Evolutionary conservation across 2,797 vertebrate genomes (phyloP).

Genomic region (Emydoidea blandingii): DNA sequence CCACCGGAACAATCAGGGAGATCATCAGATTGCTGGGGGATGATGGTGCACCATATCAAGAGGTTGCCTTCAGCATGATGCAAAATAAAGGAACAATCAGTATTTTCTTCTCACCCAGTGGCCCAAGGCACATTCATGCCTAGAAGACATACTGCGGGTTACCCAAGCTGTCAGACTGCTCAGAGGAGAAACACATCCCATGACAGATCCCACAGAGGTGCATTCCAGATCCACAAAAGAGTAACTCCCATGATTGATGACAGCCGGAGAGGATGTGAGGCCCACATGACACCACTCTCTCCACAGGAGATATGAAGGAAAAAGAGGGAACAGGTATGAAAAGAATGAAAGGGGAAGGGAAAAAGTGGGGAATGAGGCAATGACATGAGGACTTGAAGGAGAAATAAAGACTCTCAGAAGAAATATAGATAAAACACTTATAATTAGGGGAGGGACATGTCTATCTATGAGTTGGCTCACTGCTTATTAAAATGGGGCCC

Average conservation of each 20-base stretch:
- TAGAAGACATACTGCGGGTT: background rate
- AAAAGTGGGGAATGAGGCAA: background rate
- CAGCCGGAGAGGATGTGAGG: too few species aligned
- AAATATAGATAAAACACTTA: background rate
- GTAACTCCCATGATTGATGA: too few species aligned
- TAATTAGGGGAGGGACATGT: background rate
- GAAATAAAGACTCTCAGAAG: background rate
- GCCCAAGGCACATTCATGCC: background rate
- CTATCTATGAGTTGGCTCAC: background rate
- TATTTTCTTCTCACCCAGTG: accelerated
- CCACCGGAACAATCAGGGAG: too few species aligned
- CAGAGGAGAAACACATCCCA: too few species aligned
- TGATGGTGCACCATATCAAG: background rate
- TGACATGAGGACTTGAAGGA: background rate
- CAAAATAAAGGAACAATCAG: background rate
- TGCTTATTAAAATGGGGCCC: background rate
- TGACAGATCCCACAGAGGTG: too few species aligned
- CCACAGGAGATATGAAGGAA: background rate
- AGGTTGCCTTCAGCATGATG: background rate
- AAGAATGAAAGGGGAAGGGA: background rate
- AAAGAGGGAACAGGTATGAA: background rate
- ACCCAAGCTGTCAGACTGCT: background rate
- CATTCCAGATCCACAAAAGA: too few species aligned
- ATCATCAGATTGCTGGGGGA: background rate
- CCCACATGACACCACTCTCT: too few species aligned